Base-by-base conservation (phyloP, 2,888 invertebrate genomes). In the Trichopoda pennipes region DNA sequence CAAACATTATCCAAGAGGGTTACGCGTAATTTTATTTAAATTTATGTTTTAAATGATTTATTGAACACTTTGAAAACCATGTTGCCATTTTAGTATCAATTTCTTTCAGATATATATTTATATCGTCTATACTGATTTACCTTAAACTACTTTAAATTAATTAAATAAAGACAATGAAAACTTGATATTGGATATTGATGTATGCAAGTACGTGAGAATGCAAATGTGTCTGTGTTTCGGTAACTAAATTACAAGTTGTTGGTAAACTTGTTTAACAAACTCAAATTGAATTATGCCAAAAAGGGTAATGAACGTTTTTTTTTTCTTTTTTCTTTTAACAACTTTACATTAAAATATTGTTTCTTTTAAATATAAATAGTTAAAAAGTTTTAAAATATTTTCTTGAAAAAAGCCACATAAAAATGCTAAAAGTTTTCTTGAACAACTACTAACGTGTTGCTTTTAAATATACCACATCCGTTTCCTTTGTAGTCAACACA, bases 381-480 rank as follows among this genome's bases (percentile, higher is more conserved):
- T 53, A n/a, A 60, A 58, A 60, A 76, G 42, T 76, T 68, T 60
- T 12, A 21, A 68, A 76, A 68, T 58, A 60, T 32, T 60, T 60
- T 60, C 12, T 60, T 47, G 16, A 44, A 60, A 51, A 60, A 51
- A 53, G 8, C 19, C 38, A 55, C 55, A 77, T 32, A 49, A 35
- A 74, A 28, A 75, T 47, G 7, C 21, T 21, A 14, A 61, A 80
- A 68, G 3, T 49, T 61, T 56, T 56, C 9, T 21, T 35, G 8
- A 35, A 10, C 47, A 58, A 32, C 17, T 17, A 28, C 23, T 56
- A 74, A 74, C 79, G 79, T 80, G 79, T 80, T 80, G 79, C 73
- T 80, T 61, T 74, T 47, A 68, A 80, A 80, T 61, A 68, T 69
- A 80, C 79, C 79, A 80, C 79, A 68, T 80, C 79, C 79, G 66